Base-by-base conservation (phyloP, 2,797 vertebrate genomes). In the Labeo calbasu region DNA sequence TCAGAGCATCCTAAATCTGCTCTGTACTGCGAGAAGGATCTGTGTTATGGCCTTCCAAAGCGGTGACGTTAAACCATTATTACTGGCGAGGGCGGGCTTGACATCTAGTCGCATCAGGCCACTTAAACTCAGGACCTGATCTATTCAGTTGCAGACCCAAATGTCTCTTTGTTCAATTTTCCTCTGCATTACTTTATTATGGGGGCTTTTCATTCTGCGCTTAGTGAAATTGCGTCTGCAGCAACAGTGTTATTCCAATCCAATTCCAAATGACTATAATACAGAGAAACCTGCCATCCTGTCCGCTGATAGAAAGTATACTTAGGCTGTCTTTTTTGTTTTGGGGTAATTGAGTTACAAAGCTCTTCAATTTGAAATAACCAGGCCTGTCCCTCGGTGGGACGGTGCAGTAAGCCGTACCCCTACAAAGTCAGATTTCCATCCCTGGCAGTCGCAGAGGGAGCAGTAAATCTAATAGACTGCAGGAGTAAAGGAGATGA, bases 371-470 rank as follows among this genome's bases (percentile, higher is more conserved):
- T 70, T 72, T 57, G 84, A 21, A 59, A 50, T 32, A 65, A 63
- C 51, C 75, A 66, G 25, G 65, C 36, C 36, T 32, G 77, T 51
- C 63, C 51, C 53, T 53, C 69, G 25, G 65, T 53, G 70, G 77
- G 78, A 87, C 13, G 70, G 82, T 51, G 87, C 77, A 69, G 88
- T 88, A 85, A 84, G 86, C 78, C 28, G 51, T 73, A 46, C 48
- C 68, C 46, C 69, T 77, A 76, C 57, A 88, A 77, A 63, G 76
- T 88, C 87, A 87, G 77, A 84, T 88, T 86, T 88, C 86, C 21
- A 77, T 23, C 59, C 85, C 80, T 89, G 88, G 90, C 85, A 87
- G 79, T 19, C 43, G 21, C 80, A 85, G 46, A 83, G 69, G 14
- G 57, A 82, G 61, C 85, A 55, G 32, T 43, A 79, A 71, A 83